Base-by-base conservation (phyloP, 2,888 invertebrate genomes). In the Epiblema foenella region DNA sequence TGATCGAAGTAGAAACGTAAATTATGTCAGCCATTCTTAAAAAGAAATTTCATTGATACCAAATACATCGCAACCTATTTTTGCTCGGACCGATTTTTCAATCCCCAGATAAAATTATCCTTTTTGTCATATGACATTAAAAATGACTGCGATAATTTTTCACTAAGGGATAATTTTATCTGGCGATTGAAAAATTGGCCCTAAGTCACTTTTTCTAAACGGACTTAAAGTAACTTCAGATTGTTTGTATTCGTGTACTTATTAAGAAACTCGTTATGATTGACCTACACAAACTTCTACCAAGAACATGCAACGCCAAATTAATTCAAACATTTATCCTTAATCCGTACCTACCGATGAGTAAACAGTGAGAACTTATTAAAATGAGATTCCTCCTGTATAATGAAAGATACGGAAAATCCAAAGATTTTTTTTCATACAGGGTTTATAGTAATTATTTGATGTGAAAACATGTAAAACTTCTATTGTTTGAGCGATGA, bases 291-390 rank as follows among this genome's bases (percentile, higher is more conserved):
- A 18, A 18, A 51, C 18, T 51, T 63, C 33, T 51, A 52, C 63
- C 52, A 24, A 51, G 63, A 63, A 64, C 39, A 37, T 63, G 39
- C 5, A n/a, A 20, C 20, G n/a, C 39, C 39, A 64, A 54, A 64
- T 18, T n/a, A 11, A 54, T 54, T 39, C 39, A 37, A 63, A 64
- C 39, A 52, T 54, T 64, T 64, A 64, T 64, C 64, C 64, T 63
- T 51, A 63, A 63, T 51, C n/a, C 63, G 52, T 37, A 9, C 15
- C 8, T 2, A 10, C 33, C 10, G 12, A 1, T 57, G 9, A 54
- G 33, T 58, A n/a, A n/a, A n/a, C n/a, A n/a, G n/a, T n/a, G n/a
- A n/a, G n/a, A n/a, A n/a, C n/a, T n/a, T 59, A 20, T 20, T 29
- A n/a, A n/a, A n/a, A 58, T 58, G 46, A 42, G 10, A 10, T 60